Evolutionary conservation across 1,140 invertebrate genomes (phyloP), one percentile per base, ranked within the genome.

Genomic region (Eupeodes corollae): DNA sequence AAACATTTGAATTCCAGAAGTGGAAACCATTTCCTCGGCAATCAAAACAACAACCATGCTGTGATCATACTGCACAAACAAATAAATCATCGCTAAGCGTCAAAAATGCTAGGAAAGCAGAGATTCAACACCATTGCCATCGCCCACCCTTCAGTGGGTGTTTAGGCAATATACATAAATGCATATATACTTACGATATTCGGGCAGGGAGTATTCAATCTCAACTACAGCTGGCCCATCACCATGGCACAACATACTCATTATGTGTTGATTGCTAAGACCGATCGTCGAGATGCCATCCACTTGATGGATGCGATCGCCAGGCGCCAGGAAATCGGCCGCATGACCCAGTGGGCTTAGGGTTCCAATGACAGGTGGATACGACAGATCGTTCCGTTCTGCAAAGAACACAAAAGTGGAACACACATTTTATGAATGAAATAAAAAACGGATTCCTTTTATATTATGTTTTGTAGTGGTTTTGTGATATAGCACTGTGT

Each of bases 201-300:
- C 77, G 18, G 86, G 87, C 56, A 89, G 73, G 50, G 84, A 83
- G 62, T 89, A 91, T 59, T 89, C 85, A 44, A 91, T 78, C 71
- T 89, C 86, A 31, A 91, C 72, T 2, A 80, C 73, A 10, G 88
- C 81, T 38, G 78, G 76, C 44, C 79, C 79, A 41, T 80, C 78
- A 8, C 84, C 80, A 68, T 83, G 84, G 57, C 85, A 82, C 33
- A 91, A 68, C 34, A 90, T 67, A 49, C 77, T 79, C 41, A 86
- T 75, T 2, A 90, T 82, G 61, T 90, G 84, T 47, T 86, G 80
- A 61, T 89, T 87, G 50, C 78, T 80, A 54, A 90, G 73, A n/a
- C 76, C 73, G 2, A 76, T 73, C 2, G 86, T 87, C 37, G 78
- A 77, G 49, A 87, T 86, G 11, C 86, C 86, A 68, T 90, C 89